phyloP scores from a whole-genome alignment of 2,113 vertebrate species.

The Elachura formosa region DNA sequence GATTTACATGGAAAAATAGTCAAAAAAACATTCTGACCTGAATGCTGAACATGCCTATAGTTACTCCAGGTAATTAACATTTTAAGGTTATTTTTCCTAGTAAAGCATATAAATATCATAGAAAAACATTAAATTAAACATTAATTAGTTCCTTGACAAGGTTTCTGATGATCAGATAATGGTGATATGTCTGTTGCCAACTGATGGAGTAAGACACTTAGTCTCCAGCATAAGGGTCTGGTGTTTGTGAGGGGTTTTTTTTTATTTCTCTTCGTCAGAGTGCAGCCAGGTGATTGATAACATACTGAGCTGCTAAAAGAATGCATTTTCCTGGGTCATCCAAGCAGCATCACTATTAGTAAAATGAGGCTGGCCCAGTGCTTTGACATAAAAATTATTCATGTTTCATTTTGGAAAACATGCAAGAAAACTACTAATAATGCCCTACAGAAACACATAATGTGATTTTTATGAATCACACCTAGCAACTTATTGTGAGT shows the following conservation, averaged over 20 bases:
- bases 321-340: background rate
- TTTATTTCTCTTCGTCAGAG: background rate
- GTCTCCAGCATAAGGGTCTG: background rate
- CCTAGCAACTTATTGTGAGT: background rate
- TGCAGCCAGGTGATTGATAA: background rate
- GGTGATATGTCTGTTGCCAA: background rate
- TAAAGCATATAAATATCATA: too few species aligned
- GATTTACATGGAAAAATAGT: background rate
- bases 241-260: fast-evolving
- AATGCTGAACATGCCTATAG: background rate
- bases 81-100: background rate
- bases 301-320: background rate
- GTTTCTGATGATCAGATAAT: background rate
- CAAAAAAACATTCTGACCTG: background rate
- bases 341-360: background rate
- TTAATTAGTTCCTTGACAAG: background rate
- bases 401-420: background rate
- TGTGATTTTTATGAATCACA: slow-evolving; percentile 6
- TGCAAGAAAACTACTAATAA: background rate
- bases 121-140: too few species aligned
- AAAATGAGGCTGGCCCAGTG: background rate
- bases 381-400: background rate
- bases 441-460: background rate
- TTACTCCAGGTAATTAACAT: background rate
- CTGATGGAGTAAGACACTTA: background rate